Conservation (phyloP, 2,888 invertebrate species). For the Pyrrhosoma nymphula region DNA sequence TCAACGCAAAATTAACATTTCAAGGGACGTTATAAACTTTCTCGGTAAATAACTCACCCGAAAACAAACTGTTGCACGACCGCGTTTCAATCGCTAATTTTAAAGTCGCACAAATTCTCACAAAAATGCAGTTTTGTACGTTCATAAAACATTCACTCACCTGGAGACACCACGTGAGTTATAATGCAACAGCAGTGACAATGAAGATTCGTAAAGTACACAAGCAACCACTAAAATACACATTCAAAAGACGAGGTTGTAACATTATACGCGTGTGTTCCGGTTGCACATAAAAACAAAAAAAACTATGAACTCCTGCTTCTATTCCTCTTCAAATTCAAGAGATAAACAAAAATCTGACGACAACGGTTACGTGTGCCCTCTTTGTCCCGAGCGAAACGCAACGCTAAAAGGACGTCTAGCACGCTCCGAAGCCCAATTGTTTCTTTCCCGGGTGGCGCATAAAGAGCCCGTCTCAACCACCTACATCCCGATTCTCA, state of each 20-base stretch:
- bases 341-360: not conserved
- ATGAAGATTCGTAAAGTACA: too few species aligned
- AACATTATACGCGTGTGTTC: not conserved
- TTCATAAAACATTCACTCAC: too few species aligned
- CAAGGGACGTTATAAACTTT: too few species aligned
- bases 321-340: not conserved
- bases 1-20: too few species aligned
- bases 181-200: too few species aligned
- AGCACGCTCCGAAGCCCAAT: constrained; percentile 6
- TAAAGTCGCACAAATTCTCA: too few species aligned
- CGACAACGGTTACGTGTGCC: not conserved
- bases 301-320: not conserved
- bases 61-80: too few species aligned
- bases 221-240: not conserved
- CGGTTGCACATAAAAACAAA: not conserved
- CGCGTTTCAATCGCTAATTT: too few species aligned
- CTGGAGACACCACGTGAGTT: too few species aligned
- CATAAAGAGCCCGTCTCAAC: not conserved
- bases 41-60: too few species aligned
- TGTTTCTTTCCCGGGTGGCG: not conserved
- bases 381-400: not conserved
- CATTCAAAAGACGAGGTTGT: not conserved
- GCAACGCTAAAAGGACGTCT: constrained; percentile 3
- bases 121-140: too few species aligned
- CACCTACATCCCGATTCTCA: not conserved